These are phyloP conservation scores for Papilio xuthus DNA, from an alignment of 1,140 invertebrate species.

Conservation along the genomic window DNA sequence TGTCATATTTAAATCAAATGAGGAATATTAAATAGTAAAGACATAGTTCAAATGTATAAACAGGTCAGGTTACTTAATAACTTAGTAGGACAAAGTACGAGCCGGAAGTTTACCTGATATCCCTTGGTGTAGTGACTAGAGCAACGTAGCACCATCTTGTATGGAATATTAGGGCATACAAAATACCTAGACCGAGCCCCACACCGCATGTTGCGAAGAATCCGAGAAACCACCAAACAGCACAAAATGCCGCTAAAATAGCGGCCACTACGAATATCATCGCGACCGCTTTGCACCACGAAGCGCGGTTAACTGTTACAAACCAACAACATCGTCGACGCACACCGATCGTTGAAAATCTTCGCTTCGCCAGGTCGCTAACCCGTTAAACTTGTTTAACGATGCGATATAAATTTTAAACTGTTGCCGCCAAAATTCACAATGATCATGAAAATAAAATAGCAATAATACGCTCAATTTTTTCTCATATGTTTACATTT, in stretches of 20 bases:
- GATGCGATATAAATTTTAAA: conserved; percentile 4
- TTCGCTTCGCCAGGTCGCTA: conserved; percentile 30
- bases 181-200: conserved; percentile 48
- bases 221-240: conserved; percentile 61
- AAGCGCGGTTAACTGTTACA: conserved; percentile 65
- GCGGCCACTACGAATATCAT: conserved; percentile 55
- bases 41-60: conserved; percentile 17
- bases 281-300: conserved; percentile 65
- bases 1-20: not conserved
- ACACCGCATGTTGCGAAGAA: conserved; percentile 56
- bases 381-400: conserved; percentile 10
- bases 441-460: not conserved
- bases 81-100: conserved; percentile 39
- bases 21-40: conserved; percentile 1
- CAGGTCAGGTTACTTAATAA: conserved; percentile 27
- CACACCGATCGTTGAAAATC: conserved; percentile 45
- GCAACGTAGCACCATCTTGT: conserved; percentile 88
- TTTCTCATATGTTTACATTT: not conserved
- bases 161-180: conserved; percentile 62
- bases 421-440: conserved; percentile 1
- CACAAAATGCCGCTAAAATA: conserved; percentile 53
- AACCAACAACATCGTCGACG: conserved; percentile 50
- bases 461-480: not conserved
- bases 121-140: conserved; percentile 86
- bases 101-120: conserved; percentile 83